A percentile compares a stretch with the other conserved stretches of the same genome.
These are phyloP conservation scores for Odontomyia ornata DNA, from an alignment of 2,888 invertebrate genomes.

Conservation along the genomic window DNA sequence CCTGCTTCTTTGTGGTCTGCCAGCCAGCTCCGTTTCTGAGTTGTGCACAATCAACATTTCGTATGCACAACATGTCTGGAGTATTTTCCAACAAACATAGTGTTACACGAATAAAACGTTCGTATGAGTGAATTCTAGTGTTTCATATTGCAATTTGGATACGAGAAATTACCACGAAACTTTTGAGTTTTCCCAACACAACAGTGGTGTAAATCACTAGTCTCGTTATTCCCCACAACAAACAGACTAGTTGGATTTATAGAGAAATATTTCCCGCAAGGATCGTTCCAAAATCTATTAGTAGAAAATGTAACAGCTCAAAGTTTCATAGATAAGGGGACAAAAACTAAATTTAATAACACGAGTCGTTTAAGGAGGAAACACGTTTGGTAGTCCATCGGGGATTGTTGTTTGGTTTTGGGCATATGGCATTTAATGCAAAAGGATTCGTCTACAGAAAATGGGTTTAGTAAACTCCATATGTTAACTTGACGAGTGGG, in stretches of 20 bases:
- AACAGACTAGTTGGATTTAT: background rate
- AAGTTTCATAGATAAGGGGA: background rate
- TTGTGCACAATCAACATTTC: background rate
- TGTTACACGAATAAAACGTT: no score
- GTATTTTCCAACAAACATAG: no score
- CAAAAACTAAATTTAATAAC: background rate
- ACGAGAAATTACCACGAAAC: background rate
- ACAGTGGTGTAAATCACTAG: background rate
- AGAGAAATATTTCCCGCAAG: constrained; percentile 3
- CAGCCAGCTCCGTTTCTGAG: background rate
- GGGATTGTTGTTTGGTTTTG: background rate
- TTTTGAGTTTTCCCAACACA: background rate
- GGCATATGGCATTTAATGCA: no score
- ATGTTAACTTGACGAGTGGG: background rate
- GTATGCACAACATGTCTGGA: no score
- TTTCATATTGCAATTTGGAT: background rate
- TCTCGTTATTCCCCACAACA: background rate
- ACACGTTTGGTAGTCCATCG: background rate
- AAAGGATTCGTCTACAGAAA: no score
- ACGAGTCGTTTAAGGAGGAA: background rate
- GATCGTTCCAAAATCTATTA: background rate
- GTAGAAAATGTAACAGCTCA: background rate
- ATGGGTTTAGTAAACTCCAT: no score
- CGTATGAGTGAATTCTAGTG: background rate
- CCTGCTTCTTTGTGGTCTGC: background rate